Evolutionary conservation across 92 coral and sea anemone genomes (phyloP).

Genomic region (Porites divaricata): DNA sequence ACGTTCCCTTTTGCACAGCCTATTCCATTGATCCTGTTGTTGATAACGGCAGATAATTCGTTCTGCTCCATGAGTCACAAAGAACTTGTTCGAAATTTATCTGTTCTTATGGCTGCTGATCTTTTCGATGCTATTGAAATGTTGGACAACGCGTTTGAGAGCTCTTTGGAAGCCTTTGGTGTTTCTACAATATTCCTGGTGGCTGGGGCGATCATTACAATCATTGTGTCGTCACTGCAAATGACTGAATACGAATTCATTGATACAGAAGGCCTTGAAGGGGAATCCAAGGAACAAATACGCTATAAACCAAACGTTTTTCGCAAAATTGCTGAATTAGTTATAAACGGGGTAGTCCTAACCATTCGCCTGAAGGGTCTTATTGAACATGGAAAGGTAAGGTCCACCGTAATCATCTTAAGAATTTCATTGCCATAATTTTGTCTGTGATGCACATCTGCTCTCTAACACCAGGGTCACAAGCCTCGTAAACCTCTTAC

Average conservation of each 20-base stretch:
- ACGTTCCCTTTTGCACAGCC: background rate
- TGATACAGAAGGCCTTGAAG: background rate
- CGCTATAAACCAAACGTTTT: too few species aligned
- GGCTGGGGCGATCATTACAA: background rate
- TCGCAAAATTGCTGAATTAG: background rate
- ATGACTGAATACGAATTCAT: constrained; percentile 21
- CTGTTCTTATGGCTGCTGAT: background rate
- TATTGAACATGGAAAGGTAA: constrained; percentile 24
- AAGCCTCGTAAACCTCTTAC: too few species aligned
- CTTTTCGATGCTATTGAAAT: background rate
- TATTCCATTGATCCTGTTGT: background rate
- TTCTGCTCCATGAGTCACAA: background rate
- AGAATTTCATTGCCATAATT: background rate
- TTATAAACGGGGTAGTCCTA: constrained; percentile 28
- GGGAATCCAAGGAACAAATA: too few species aligned
- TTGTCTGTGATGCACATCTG: background rate
- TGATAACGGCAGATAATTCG: background rate
- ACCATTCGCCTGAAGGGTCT: constrained; percentile 39
- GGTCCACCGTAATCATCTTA: constrained; percentile 13
- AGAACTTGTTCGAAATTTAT: background rate
- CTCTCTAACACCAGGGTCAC: too few species aligned
- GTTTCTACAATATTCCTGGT: background rate
- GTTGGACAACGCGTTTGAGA: background rate
- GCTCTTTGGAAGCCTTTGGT: background rate
- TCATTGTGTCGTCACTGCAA: constrained; percentile 17